Percentiles rank a stretch among this genome's conserved stretches.
phyloP scores from a whole-genome alignment of 1,140 invertebrate species.

The Drosophila obscura region DNA sequence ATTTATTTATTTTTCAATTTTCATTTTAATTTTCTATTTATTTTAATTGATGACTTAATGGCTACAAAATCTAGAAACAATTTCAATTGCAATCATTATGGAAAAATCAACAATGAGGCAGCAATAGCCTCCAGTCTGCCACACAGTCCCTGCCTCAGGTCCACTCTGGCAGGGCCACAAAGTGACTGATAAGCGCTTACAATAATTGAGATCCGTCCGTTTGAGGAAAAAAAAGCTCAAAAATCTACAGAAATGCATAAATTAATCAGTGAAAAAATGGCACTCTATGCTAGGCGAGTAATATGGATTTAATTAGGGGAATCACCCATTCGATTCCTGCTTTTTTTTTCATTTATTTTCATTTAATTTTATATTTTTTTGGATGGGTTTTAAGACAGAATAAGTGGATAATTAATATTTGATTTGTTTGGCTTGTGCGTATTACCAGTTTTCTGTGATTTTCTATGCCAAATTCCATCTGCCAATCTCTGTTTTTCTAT shows the following conservation, averaged over 20 bases:
- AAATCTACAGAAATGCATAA: slow-evolving; percentile 58
- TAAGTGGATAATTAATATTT: too few species aligned
- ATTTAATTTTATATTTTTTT: too few species aligned
- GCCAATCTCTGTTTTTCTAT: too few species aligned
- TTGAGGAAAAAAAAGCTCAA: slow-evolving; percentile 34
- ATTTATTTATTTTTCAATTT: slow-evolving; percentile 45
- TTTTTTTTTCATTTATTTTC: too few species aligned
- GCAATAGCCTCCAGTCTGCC: background rate
- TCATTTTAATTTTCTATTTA: slow-evolving; percentile 74
- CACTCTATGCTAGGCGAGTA: too few species aligned
- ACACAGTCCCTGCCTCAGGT: background rate
- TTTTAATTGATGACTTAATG: slow-evolving; percentile 81
- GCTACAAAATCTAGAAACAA: slow-evolving; percentile 55
- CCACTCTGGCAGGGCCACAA: background rate
- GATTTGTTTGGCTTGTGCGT: too few species aligned
- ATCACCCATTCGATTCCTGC: too few species aligned
- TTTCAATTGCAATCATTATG: slow-evolving; percentile 72
- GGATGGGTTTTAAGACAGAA: too few species aligned
- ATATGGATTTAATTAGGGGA: too few species aligned
- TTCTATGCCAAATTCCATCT: too few species aligned
- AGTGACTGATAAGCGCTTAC: slow-evolving; percentile 61
- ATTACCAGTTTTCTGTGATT: too few species aligned
- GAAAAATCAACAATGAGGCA: slow-evolving; percentile 55
- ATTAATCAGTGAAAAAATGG: background rate
- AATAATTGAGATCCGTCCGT: too few species aligned